These are phyloP conservation scores for Bombyx mandarina DNA, from an alignment of 1,140 invertebrate species.

Conservation along the genomic window DNA sequence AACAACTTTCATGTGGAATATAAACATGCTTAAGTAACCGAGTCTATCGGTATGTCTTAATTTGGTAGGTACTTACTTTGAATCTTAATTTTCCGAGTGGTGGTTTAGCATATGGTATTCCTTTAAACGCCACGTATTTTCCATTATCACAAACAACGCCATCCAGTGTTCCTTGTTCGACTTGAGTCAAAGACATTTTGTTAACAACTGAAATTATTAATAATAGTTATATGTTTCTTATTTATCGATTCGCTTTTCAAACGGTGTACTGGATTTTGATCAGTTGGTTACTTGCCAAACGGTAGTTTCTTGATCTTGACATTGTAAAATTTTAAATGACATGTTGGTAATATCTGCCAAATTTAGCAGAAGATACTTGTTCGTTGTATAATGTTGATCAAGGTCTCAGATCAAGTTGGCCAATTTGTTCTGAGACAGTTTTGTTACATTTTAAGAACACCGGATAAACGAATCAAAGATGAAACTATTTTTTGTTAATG, in stretches of 20 bases:
- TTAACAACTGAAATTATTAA: background rate
- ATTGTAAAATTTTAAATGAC: too few species aligned
- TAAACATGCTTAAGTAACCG: constrained; percentile 6
- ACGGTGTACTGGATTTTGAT: background rate
- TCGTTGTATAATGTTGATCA: too few species aligned
- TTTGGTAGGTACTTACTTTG: constrained; percentile 44
- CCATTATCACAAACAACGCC: constrained; percentile 41
- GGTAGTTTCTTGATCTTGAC: background rate
- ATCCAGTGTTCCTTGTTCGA: constrained; percentile 52
- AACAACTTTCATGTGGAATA: constrained; percentile 4
- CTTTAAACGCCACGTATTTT: constrained; percentile 73
- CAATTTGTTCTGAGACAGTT: too few species aligned
- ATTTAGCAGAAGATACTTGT: too few species aligned
- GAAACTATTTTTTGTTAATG: too few species aligned
- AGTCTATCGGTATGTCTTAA: constrained; percentile 10
- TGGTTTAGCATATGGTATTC: constrained; percentile 78
- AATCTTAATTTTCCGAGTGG: constrained; percentile 76
- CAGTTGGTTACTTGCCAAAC: background rate
- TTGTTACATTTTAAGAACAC: too few species aligned
- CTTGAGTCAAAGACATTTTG: constrained; percentile 36
- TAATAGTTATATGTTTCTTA: too few species aligned
- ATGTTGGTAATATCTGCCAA: too few species aligned
- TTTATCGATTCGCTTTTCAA: too few species aligned
- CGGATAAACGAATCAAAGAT: too few species aligned
- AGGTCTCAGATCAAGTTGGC: too few species aligned